A percentile compares a stretch with the other conserved stretches of the same genome.
Evolutionary conservation across 2,797 vertebrate genomes (phyloP).

Genomic region (Neopelma chrysocephalum): DNA sequence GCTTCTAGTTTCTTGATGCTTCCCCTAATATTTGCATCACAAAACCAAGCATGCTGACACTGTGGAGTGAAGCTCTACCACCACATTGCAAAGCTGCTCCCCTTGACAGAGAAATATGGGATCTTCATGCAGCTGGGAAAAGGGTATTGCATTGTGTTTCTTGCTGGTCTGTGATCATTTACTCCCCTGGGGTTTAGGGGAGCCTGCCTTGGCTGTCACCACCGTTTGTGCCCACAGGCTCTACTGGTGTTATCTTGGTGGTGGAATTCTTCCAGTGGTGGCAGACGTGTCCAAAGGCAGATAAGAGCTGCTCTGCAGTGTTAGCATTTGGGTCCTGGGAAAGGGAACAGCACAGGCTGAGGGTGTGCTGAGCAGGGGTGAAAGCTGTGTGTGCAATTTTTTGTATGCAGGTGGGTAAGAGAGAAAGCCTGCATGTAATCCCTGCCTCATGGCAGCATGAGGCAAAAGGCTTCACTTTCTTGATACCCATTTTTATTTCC

Average conservation of each 20-base stretch:
- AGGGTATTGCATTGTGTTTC: background rate
- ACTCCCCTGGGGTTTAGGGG: background rate
- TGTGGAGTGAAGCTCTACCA: background rate
- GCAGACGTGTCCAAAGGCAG: background rate
- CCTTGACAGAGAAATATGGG: no score
- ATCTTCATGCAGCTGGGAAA: background rate
- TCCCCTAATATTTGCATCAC: background rate
- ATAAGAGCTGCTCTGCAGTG: background rate
- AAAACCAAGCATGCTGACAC: background rate
- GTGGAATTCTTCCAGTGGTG: background rate
- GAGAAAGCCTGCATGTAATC: background rate
- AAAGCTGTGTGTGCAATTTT: background rate
- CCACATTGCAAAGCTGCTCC: no score
- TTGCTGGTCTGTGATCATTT: background rate
- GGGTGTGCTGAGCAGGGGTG: rapidly evolving
- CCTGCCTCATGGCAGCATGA: background rate
- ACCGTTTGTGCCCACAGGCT: background rate
- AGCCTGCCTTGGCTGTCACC: background rate
- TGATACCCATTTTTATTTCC: background rate
- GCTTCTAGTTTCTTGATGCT: background rate
- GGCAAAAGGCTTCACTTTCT: background rate
- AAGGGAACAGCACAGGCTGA: background rate
- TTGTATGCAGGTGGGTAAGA: background rate
- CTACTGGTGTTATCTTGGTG: background rate
- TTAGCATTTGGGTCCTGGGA: background rate